These are phyloP conservation scores for Chelonoidis abingdonii DNA, from an alignment of 2,113 vertebrate genomes.

Conservation along the genomic window DNA sequence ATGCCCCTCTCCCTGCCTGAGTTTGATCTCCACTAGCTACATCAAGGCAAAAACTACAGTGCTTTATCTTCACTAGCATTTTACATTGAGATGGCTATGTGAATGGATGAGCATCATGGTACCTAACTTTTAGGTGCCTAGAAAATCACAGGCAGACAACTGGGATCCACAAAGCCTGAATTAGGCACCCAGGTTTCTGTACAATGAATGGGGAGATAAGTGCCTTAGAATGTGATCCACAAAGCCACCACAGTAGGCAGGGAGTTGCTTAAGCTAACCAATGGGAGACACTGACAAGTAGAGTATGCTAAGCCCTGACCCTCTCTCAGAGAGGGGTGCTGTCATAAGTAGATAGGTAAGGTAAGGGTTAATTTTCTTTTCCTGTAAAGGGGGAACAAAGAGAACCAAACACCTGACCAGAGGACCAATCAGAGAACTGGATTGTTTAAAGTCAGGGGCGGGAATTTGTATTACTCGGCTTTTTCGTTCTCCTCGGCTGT, in stretches of 20 bases:
- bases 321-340: neutral
- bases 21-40: neutral
- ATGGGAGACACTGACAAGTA: neutral
- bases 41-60: neutral
- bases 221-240: neutral
- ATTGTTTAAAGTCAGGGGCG: too few relatives aligned
- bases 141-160: neutral
- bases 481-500: too few relatives aligned
- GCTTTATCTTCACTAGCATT: neutral
- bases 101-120: neutral
- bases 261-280: neutral
- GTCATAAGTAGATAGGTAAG: too few relatives aligned
- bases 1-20: neutral
- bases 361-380: too few relatives aligned
- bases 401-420: too few relatives aligned
- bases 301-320: neutral
- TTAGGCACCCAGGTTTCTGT: neutral
- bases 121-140: neutral
- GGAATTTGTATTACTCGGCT: too few relatives aligned
- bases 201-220: neutral
- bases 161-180: neutral
- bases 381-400: too few relatives aligned
- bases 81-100: neutral
- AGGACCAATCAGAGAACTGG: too few relatives aligned
- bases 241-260: neutral